Evolutionary conservation across 2,888 invertebrate genomes (phyloP).

Genomic region (Poecilobothrus nobilitatus): DNA sequence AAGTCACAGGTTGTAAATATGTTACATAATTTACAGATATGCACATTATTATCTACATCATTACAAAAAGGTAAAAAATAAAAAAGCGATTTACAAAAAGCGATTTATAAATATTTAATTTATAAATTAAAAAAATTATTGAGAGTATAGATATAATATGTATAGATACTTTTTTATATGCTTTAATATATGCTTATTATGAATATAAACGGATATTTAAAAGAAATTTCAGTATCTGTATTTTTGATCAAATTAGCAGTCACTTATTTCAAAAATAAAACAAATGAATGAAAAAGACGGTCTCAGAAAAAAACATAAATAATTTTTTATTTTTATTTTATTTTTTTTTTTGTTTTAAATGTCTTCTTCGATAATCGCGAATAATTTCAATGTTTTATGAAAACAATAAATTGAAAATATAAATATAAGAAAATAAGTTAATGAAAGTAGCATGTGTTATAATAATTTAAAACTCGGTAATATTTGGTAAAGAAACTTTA

Average conservation of each 20-base stretch:
- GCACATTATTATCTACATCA: background rate
- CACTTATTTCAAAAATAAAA: background rate
- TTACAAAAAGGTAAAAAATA: no score
- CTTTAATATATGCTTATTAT: background rate
- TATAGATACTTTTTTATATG: background rate
- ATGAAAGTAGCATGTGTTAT: no score
- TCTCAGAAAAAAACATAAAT: background rate
- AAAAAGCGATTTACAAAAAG: background rate
- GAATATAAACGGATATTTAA: no score
- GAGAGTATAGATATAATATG: background rate
- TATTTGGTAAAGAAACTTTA: no score
- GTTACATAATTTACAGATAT: background rate
- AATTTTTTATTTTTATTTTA: no score
- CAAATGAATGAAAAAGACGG: no score
- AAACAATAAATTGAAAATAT: no score
- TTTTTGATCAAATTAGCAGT: background rate
- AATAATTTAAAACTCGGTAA: no score
- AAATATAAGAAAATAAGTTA: no score
- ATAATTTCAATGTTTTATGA: no score
- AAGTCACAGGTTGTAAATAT: background rate
- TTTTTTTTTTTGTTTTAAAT: no score
- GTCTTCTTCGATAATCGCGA: background rate
- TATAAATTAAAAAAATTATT: slow-evolving; percentile 6
- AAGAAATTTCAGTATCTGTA: background rate
- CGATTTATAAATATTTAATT: background rate